phyloP scores from a whole-genome alignment of 2,113 vertebrate species.

The Thamnaconus septentrionalis region DNA sequence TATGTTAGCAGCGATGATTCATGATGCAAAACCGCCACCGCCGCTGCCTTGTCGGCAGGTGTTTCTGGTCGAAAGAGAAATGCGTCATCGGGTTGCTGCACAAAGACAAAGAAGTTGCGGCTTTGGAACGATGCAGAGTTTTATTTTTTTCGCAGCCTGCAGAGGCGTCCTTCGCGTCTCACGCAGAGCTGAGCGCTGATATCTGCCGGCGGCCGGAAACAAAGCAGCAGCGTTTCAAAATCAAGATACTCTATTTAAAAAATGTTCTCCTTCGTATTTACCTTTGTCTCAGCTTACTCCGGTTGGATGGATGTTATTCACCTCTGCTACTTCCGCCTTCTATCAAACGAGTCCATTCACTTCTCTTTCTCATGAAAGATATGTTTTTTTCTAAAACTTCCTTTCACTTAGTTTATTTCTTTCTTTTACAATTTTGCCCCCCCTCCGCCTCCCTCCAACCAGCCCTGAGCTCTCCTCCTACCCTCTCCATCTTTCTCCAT shows the following conservation, averaged over 20 bases:
- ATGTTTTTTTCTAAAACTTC: conserved; percentile 33
- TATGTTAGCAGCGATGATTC: no score
- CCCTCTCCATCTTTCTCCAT: conserved; percentile 37
- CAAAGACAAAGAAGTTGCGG: no score
- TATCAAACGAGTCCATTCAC: conserved; percentile 3
- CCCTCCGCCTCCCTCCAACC: conserved; percentile 15
- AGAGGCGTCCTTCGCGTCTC: not conserved
- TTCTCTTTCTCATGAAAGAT: conserved; percentile 20
- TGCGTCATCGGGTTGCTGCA: no score
- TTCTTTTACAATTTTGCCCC: conserved; percentile 26
- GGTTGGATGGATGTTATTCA: not conserved
- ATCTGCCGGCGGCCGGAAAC: not conserved
- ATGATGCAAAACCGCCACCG: not conserved
- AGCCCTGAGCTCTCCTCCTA: no score
- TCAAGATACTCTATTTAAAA: not conserved
- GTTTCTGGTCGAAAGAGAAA: not conserved
- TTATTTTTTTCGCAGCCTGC: not conserved
- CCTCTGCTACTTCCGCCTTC: conserved; percentile 8
- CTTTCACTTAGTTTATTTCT: conserved; percentile 28
- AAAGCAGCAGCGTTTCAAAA: not conserved
- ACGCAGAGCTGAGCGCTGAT: no score
- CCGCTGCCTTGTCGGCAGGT: not conserved
- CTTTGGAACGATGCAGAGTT: not conserved
- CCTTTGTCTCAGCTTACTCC: not conserved
- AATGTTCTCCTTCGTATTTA: not conserved